Evolutionary conservation across 2,797 vertebrate species (phyloP).

Genomic region (Manis crassicaudata): DNA sequence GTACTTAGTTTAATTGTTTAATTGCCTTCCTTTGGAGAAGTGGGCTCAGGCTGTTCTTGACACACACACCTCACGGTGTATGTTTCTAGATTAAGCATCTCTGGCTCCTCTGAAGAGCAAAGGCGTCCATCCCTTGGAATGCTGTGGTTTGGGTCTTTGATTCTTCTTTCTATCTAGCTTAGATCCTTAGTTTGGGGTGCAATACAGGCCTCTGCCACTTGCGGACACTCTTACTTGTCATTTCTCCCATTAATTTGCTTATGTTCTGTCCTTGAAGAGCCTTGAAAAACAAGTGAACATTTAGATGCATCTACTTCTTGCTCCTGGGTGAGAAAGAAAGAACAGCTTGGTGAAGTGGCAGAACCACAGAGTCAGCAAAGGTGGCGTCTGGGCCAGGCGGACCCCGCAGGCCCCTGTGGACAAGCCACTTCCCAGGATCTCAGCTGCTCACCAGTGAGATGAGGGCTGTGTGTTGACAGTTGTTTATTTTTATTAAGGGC

Average conservation of each 20-base stretch:
- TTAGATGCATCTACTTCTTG: neutral
- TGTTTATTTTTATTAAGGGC: neutral
- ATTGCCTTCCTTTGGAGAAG: too few relatives aligned
- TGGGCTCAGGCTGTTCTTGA: accelerated
- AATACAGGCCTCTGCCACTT: accelerated
- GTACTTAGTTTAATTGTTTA: too few relatives aligned
- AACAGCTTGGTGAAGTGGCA: neutral
- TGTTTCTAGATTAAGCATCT: accelerated
- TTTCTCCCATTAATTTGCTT: neutral
- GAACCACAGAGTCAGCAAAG: too few relatives aligned
- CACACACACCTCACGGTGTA: accelerated
- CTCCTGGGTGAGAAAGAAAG: neutral
- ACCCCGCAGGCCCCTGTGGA: accelerated
- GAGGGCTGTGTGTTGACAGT: neutral
- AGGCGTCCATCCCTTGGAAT: accelerated
- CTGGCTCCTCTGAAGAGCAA: too few relatives aligned
- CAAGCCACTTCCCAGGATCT: neutral
- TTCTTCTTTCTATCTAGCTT: accelerated
- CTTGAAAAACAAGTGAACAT: neutral
- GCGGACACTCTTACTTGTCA: accelerated
- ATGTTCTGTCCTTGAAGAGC: too few relatives aligned
- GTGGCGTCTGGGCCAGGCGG: accelerated
- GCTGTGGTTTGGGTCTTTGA: neutral
- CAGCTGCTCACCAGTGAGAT: neutral
- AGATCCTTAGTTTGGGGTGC: neutral